A percentile compares a stretch with the other conserved stretches of the same genome.
Evolutionary conservation across 2,888 invertebrate genomes (phyloP).

Genomic region (Petrophora chlorosata): DNA sequence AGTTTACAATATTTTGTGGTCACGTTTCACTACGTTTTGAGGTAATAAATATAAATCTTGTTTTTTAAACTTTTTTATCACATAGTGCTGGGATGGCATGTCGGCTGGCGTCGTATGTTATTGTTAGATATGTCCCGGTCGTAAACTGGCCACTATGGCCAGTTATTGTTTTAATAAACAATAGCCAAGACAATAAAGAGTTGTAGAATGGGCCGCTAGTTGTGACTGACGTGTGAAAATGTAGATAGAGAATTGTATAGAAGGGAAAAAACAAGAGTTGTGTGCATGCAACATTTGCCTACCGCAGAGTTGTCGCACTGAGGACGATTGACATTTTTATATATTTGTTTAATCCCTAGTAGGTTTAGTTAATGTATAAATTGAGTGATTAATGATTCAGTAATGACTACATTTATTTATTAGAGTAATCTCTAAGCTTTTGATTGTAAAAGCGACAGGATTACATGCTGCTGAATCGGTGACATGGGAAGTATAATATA

Average conservation of each 20-base stretch:
- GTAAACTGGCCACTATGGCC: too few relatives aligned
- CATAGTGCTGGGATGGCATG: slow-evolving; percentile 47
- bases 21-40: slow-evolving; percentile 50
- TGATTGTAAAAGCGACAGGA: too few relatives aligned
- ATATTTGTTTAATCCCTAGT: too few relatives aligned
- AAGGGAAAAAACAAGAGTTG: slow-evolving; percentile 1
- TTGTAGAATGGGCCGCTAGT: slow-evolving; percentile 63
- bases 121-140: slow-evolving; percentile 70
- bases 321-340: too few relatives aligned
- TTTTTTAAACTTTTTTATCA: slow-evolving; percentile 48
- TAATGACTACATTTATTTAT: too few relatives aligned
- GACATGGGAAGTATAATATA: too few relatives aligned
- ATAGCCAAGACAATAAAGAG: slow-evolving; percentile 71
- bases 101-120: slow-evolving; percentile 60
- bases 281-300: not conserved
- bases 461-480: too few relatives aligned
- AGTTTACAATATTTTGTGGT: slow-evolving; percentile 57
- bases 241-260: slow-evolving; percentile 48
- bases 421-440: too few relatives aligned
- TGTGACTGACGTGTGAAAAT: slow-evolving; percentile 68
- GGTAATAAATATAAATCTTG: slow-evolving; percentile 55
- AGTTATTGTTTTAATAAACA: slow-evolving; percentile 81
- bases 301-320: too few relatives aligned
- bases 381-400: too few relatives aligned
- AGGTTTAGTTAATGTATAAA: too few relatives aligned